Evolutionary conservation across 2,888 invertebrate species (phyloP).

Genomic region (Hypena proboscidalis): DNA sequence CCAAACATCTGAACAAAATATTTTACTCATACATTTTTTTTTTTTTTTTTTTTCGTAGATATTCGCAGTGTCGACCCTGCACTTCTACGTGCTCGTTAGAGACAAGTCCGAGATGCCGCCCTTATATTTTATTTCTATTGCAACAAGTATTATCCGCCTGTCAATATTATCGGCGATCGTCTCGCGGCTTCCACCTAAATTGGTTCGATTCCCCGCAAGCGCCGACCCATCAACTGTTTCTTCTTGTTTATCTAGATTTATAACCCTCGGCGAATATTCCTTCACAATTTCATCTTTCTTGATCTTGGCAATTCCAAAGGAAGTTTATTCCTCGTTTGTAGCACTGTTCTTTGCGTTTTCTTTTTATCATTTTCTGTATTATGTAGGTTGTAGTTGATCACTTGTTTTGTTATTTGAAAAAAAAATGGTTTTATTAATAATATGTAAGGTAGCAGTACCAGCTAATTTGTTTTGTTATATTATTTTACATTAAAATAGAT

Average conservation of each 20-base stretch:
- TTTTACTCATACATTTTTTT: neutral
- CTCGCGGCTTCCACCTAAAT: constrained; percentile 61
- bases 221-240: constrained; percentile 47
- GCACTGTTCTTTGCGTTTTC: too few relatives aligned
- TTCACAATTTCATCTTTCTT: too few relatives aligned
- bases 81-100: constrained; percentile 46
- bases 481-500: too few relatives aligned
- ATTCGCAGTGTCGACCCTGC: constrained; percentile 45
- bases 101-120: constrained; percentile 49
- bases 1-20: too few relatives aligned
- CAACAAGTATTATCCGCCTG: constrained; percentile 71
- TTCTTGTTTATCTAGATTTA: constrained; percentile 39
- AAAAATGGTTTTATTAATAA: too few relatives aligned
- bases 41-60: neutral
- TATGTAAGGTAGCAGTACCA: too few relatives aligned
- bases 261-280: constrained; percentile 5
- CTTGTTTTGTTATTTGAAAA: too few relatives aligned
- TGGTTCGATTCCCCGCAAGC: constrained; percentile 58
- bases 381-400: too few relatives aligned
- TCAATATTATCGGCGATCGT: constrained; percentile 76
- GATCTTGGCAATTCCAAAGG: too few relatives aligned
- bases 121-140: constrained; percentile 68
- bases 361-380: too few relatives aligned
- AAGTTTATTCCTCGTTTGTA: too few relatives aligned
- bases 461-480: too few relatives aligned